Evolutionary conservation across 2,113 vertebrate genomes (phyloP).

Genomic region (Genyomyrus donnyi): DNA sequence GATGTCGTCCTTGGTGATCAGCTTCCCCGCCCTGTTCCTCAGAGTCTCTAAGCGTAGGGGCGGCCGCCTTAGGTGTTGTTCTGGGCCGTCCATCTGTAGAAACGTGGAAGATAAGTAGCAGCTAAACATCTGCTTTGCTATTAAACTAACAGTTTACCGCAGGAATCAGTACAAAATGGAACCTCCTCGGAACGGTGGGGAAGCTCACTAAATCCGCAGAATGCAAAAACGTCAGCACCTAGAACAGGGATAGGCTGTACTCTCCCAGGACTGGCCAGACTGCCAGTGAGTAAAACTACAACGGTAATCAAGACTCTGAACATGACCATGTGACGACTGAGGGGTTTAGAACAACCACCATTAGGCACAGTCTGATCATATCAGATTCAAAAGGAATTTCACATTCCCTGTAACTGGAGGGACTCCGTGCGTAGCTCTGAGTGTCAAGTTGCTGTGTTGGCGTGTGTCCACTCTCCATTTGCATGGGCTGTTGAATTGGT

Average conservation of each 20-base stretch:
- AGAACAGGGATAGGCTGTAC: neutral
- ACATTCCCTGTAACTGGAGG: neutral
- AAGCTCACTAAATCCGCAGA: neutral
- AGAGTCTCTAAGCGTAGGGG: slow-evolving; percentile 70
- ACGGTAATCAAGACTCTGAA: neutral
- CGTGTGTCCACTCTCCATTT: neutral
- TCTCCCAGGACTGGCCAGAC: no score
- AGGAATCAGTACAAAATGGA: neutral
- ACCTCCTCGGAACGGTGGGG: neutral
- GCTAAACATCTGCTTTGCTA: neutral
- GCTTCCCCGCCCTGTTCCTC: slow-evolving; percentile 45
- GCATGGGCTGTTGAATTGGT: neutral
- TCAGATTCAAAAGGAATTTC: neutral
- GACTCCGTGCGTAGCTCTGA: neutral
- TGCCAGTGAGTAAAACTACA: neutral
- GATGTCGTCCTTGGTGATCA: slow-evolving; percentile 50
- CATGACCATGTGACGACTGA: neutral
- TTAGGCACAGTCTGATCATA: neutral
- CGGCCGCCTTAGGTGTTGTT: slow-evolving; percentile 45
- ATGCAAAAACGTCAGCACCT: neutral
- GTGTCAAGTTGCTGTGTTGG: neutral
- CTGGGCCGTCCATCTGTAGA: slow-evolving; percentile 45
- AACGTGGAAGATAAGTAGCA: neutral
- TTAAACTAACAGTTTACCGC: neutral
- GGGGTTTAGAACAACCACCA: neutral